Evolutionary conservation across 2,797 vertebrate species (phyloP).

Genomic region (Fratercula arctica): DNA sequence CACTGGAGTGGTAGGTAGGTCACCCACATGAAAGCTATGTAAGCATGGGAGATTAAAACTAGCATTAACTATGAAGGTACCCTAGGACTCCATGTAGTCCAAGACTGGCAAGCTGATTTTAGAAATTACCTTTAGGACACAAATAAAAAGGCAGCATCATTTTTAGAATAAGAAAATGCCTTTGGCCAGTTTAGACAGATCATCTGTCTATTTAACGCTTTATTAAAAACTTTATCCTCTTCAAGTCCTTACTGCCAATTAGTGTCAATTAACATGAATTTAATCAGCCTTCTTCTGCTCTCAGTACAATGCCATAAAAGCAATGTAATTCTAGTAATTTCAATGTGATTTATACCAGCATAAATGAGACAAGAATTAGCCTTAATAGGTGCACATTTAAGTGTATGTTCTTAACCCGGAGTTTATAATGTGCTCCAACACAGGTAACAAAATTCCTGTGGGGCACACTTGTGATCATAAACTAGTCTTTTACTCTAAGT

Average conservation of each 20-base stretch:
- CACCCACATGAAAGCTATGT: background rate
- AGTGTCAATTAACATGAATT: conserved; percentile 43
- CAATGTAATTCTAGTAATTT: background rate
- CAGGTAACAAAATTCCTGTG: background rate
- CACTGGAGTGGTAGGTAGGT: background rate
- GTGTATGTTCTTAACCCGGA: background rate
- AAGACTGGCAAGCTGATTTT: background rate
- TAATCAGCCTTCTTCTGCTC: conserved; percentile 8
- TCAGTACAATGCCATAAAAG: background rate
- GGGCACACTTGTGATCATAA: conserved; percentile 12
- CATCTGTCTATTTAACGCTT: conserved; percentile 27
- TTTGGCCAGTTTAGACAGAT: conserved; percentile 20
- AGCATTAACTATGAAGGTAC: background rate
- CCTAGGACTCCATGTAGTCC: background rate
- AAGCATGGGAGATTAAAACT: background rate
- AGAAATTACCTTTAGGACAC: background rate
- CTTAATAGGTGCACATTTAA: conserved; percentile 23
- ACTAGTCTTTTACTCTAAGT: background rate
- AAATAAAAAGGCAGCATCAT: background rate
- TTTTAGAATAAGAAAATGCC: conserved; percentile 27
- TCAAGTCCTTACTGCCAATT: conserved; percentile 38
- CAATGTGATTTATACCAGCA: background rate
- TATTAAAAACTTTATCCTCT: conserved; percentile 46
- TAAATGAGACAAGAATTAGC: conserved; percentile 29
- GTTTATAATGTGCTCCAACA: background rate